Base-by-base conservation (phyloP, 2,888 invertebrate species). In the Campopleginae sp. region DNA sequence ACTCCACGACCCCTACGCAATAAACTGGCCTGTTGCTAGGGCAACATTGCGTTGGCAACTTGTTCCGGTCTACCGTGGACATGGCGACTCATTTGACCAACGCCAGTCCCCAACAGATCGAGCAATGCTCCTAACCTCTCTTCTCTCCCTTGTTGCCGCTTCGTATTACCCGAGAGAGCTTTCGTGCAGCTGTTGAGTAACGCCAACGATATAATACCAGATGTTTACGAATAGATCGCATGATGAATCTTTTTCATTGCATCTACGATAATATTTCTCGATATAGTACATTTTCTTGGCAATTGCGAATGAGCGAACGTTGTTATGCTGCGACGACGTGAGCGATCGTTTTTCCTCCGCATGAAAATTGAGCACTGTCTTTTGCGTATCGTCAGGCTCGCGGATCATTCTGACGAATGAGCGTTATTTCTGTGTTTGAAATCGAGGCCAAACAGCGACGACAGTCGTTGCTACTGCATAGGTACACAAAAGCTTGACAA, bases 1-100 rank as follows among this genome's bases (percentile, higher is more conserved):
- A 61, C 46, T 12, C 14, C 6, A 44, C 27, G 44, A 63, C 8
- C 27, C n/a, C n/a, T 10, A 61, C 31, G 4, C 58, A n/a, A 38
- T 33, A 12, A 58, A 58, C 23, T 8, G 44, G 61, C 58, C 33
- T 77, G 75, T 70, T 74, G 68, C 54, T 81, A 80, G 71, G 78
- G 72, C 51, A 63, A 75, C 71, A 82, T 63, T 19, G 66, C 23
- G 78, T 14, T 77, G 48, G 44, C 4, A 71, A 44, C 42, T 75
- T 75, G 78, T 82, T 85, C 78, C 85, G 81, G 70, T 42, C 19
- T 70, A 61, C 58, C 65, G 12, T 82, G 70, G 70, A 79, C 82
- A 63, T 70, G 51, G 65, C 70, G 38, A 71, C 71, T 48, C 63
- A 46, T 48, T 74, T 23, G 23, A 63, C 63, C 70, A 42, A 79